phyloP scores from a whole-genome alignment of 2,797 vertebrate genomes.

The Muscicapa striata region DNA sequence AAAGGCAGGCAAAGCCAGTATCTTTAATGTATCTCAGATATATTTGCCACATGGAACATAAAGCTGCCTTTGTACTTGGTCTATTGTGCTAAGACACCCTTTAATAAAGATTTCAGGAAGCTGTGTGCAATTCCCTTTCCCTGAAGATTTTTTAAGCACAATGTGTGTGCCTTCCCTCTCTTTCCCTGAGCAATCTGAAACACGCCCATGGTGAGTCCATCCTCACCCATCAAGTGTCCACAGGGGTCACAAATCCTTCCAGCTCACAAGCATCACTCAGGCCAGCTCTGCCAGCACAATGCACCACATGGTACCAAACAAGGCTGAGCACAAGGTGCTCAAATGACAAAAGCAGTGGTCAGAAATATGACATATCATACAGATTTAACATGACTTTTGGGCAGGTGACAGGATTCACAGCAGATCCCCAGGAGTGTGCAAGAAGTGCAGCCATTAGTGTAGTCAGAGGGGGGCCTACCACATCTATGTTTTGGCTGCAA shows the following conservation, averaged over 20 bases:
- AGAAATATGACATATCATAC: background rate
- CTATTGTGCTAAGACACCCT: background rate
- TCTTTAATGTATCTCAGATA: background rate
- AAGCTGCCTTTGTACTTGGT: background rate
- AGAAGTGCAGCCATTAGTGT: background rate
- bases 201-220: background rate
- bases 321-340: background rate
- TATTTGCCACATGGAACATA: background rate
- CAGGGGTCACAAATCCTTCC: background rate
- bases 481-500: background rate
- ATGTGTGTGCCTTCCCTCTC: background rate
- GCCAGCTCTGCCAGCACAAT: background rate
- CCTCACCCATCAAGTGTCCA: background rate
- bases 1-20: background rate
- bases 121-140: background rate
- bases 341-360: background rate
- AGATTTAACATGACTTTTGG: background rate
- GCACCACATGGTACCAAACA: accelerated
- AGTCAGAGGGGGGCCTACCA: background rate
- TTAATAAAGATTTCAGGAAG: background rate
- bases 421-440: background rate
- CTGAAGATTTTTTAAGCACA: background rate
- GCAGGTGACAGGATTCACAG: background rate
- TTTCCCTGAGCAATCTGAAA: background rate
- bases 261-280: background rate